Evolutionary conservation across 2,113 vertebrate species (phyloP), one percentile per base, ranked within the genome.

Genomic region (Carlito syrichta): DNA sequence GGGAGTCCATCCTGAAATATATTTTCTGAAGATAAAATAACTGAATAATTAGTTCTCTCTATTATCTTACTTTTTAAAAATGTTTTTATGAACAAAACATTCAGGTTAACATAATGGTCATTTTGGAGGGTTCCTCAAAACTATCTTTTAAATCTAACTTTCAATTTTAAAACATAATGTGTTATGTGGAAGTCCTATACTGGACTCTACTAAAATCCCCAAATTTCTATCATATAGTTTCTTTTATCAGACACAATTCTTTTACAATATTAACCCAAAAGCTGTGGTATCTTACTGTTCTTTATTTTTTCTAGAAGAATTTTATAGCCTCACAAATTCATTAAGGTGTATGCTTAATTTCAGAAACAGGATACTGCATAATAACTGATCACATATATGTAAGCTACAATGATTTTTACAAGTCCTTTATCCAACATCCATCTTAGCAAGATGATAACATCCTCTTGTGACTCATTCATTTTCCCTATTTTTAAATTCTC

Each of bases 391-490:
- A 40, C 11, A 16, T 38, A 27, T 7, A 19, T 13, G 32, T 63
- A 94, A 38, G 5, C 83, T 87, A 1, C 22, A n/a, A 17, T 77
- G n/a, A 73, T 58, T 94, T 96, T 71, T 92, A 50, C 84, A 95
- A 96, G 56, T 54, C 3, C 5, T 94, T 89, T 52, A 81, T 73
- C n/a, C 9, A 85, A 22, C 86, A 19, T 95, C 14, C 23, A 12
- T 91, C 35, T 93, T 92, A 88, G 52, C 30, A 79, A 92, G 63
- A 92, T 60, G 87, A 52, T 54, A 63, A 77, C 56, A 58, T 7
- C 17, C 71, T 95, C 76, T 93, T 92, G 74, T 96, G 95, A 92
- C 66, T 96, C 94, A 96, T 93, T 85, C 66, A 78, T 92, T 89
- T 79, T 62, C 13, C 17, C 45, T 86, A 1, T 69, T 94, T 97